A percentile compares a stretch with the other conserved stretches of the same genome.
Conservation (phyloP, 2,888 invertebrate genomes). For the Tetragonula carbonaria region DNA sequence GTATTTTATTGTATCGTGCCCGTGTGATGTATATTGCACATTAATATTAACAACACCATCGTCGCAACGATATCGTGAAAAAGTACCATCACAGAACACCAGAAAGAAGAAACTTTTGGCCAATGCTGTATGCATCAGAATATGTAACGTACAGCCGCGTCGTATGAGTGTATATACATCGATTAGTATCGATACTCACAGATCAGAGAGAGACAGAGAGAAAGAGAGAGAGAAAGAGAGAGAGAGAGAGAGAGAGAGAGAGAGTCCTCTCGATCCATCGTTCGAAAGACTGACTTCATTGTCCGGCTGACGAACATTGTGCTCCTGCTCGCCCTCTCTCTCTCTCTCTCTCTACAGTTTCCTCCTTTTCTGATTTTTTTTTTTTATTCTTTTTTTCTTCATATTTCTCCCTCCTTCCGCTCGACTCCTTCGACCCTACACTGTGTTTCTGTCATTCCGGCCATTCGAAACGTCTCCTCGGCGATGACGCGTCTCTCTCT, state of each 20-base stretch:
- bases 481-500: conserved; percentile 38
- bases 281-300: conserved; percentile 70
- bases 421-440: conserved; percentile 19
- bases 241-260: no score
- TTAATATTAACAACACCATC: no score
- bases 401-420: neutral
- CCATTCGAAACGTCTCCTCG: conserved; percentile 52
- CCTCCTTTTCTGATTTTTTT: neutral
- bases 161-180: conserved; percentile 64
- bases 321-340: conserved; percentile 62
- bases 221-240: neutral
- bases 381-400: no score
- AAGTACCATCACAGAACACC: neutral
- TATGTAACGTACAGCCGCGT: conserved; percentile 58
- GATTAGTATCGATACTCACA: conserved; percentile 75
- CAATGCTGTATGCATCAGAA: conserved; percentile 35
- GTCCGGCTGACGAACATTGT: conserved; percentile 76
- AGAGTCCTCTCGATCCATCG: conserved; percentile 64
- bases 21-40: no score
- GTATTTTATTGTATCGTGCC: no score
- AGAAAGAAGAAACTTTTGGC: conserved; percentile 17
- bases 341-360: conserved; percentile 24
- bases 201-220: neutral
- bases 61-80: no score
- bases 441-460: conserved; percentile 67